phyloP scores from a whole-genome alignment of 2,113 vertebrate species.

The Tonatia bakeri region DNA sequence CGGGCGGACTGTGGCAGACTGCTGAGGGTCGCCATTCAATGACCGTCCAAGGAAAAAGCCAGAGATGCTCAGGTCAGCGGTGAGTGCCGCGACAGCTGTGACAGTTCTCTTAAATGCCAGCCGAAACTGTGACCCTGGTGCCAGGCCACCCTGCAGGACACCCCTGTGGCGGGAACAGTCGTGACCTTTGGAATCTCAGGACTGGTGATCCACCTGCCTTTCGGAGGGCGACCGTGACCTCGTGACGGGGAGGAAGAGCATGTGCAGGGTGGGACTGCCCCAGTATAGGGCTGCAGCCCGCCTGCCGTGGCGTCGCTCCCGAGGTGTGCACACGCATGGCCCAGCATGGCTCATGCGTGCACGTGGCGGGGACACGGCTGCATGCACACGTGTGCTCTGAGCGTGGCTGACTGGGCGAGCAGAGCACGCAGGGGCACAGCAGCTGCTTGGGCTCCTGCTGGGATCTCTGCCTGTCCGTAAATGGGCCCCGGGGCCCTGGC shows the following conservation, averaged over 20 bases:
- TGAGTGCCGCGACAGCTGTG: not conserved
- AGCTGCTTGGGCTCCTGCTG: accelerated
- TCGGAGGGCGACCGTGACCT: not conserved
- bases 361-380: accelerated
- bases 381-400: accelerated
- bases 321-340: accelerated
- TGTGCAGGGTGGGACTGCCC: accelerated
- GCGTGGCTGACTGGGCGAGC: accelerated
- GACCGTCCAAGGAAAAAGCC: not conserved
- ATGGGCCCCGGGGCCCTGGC: accelerated
- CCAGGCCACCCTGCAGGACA: not conserved
- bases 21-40: not conserved
- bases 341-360: accelerated
- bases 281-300: too few species aligned
- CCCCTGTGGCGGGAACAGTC: not conserved
- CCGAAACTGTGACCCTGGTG: not conserved
- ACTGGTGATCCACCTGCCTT: accelerated
- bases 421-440: accelerated
- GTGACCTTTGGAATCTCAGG: not conserved
- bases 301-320: too few species aligned
- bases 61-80: not conserved
- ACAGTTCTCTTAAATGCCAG: not conserved
- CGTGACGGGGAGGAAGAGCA: not conserved
- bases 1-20: accelerated
- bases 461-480: not conserved